Percentiles rank a stretch among this genome's conserved stretches.
Evolutionary conservation across 2,113 vertebrate species (phyloP).

Genomic region (Phainopepla nitens): DNA sequence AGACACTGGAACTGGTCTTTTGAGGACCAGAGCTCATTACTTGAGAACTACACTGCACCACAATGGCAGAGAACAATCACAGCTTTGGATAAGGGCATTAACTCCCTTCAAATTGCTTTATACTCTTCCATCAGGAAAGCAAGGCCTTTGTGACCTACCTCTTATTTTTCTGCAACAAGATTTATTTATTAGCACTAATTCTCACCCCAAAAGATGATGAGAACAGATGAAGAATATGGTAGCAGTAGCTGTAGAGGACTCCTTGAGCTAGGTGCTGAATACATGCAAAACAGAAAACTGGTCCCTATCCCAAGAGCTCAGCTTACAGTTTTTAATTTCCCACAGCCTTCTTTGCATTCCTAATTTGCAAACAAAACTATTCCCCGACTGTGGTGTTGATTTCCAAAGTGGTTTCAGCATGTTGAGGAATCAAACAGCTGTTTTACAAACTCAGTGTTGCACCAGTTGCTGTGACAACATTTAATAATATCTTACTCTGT

Average conservation of each 20-base stretch:
- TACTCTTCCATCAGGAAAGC: not conserved
- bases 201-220: not conserved
- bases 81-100: not conserved
- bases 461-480: conserved; percentile 69
- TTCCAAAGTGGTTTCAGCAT: conserved; percentile 45
- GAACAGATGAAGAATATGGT: not conserved
- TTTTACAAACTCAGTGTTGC: conserved; percentile 44
- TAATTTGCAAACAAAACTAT: conserved; percentile 65
- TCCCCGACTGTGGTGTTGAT: conserved; percentile 26
- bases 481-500: conserved; percentile 43
- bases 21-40: not conserved
- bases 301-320: conserved; percentile 20
- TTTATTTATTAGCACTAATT: not conserved
- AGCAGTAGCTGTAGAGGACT: not conserved
- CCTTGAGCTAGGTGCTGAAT: not conserved
- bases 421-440: conserved; percentile 49
- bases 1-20: not conserved
- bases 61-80: not conserved
- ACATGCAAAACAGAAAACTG: not conserved
- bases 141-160: not conserved
- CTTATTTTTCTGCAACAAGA: not conserved
- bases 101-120: not conserved
- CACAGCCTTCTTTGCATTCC: conserved; percentile 63
- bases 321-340: conserved; percentile 60
- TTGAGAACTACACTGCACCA: not conserved